phyloP scores from a whole-genome alignment of 1,140 invertebrate species.

The Notospermus geniculatus region DNA sequence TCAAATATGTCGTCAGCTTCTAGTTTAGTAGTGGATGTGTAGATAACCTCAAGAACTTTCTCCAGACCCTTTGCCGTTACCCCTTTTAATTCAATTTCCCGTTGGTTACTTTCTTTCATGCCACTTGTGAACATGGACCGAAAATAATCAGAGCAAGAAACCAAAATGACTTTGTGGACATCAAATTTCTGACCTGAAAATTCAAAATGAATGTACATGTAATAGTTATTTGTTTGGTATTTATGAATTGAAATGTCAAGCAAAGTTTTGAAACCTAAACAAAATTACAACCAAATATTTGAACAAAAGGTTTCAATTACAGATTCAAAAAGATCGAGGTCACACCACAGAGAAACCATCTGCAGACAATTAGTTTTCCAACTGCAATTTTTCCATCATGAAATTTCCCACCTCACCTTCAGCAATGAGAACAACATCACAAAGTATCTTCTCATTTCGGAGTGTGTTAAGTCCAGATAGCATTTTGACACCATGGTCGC shows the following conservation, averaged over 20 bases:
- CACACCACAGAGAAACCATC: background rate
- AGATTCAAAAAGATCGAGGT: too few relatives aligned
- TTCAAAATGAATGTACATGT: too few relatives aligned
- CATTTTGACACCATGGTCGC: conserved; percentile 55
- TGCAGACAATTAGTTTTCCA: background rate
- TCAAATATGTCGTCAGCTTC: conserved; percentile 57
- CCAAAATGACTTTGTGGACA: conserved; percentile 53
- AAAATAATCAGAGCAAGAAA: conserved; percentile 55
- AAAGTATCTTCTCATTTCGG: conserved; percentile 52
- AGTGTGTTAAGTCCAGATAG: conserved; percentile 52
- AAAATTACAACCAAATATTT: too few relatives aligned
- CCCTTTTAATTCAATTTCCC: conserved; percentile 53
- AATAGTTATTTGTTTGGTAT: too few relatives aligned
- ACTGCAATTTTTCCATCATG: too few relatives aligned
- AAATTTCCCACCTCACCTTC: conserved; percentile 41
- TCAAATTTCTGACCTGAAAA: conserved; percentile 47
- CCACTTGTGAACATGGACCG: conserved; percentile 55
- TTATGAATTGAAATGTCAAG: too few relatives aligned
- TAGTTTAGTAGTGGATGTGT: conserved; percentile 53
- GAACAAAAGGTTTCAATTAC: too few relatives aligned
- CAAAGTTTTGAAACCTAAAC: too few relatives aligned
- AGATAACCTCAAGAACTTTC: conserved; percentile 53
- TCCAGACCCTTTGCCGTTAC: conserved; percentile 52
- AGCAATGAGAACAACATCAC: conserved; percentile 56
- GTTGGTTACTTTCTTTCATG: conserved; percentile 52